A percentile compares a stretch with the other conserved stretches of the same genome.
Conservation (phyloP, 2,113 vertebrate genomes). For the Notarius lentiginosus region DNA sequence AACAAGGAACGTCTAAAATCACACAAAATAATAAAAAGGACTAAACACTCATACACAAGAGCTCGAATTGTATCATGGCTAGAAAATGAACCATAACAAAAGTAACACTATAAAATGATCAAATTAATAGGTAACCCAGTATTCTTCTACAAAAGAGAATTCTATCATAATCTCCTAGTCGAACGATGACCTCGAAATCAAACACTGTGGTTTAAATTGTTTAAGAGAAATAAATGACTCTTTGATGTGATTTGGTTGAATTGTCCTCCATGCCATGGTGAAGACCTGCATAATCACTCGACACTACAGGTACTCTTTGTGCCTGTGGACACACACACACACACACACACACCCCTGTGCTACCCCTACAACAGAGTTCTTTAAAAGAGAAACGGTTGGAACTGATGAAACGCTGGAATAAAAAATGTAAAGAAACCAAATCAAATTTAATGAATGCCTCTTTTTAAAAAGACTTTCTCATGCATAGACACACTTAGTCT, state of each 20-base stretch:
- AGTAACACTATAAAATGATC: background rate
- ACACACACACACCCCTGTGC: constrained; percentile 31
- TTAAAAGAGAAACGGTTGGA: background rate
- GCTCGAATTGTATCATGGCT: background rate
- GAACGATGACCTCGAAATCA: background rate
- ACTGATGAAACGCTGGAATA: background rate
- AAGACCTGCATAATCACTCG: constrained; percentile 5
- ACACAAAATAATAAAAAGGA: background rate
- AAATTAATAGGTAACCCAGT: background rate
- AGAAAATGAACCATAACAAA: background rate
- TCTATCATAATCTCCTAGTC: too few species aligned
- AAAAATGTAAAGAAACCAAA: constrained; percentile 5
- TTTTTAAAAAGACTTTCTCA: background rate
- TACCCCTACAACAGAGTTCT: background rate
- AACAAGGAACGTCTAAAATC: background rate
- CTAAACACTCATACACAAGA: background rate
- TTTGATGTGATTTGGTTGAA: constrained; percentile 16
- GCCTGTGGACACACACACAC: background rate
- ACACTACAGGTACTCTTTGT: constrained; percentile 15
- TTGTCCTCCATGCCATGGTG: background rate
- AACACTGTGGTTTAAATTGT: background rate
- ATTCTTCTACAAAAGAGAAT: background rate
- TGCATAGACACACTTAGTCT: background rate
- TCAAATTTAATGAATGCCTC: background rate
- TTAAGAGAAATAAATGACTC: background rate